Conservation (phyloP, 2,888 invertebrate genomes). For the Bombylius discolor region DNA sequence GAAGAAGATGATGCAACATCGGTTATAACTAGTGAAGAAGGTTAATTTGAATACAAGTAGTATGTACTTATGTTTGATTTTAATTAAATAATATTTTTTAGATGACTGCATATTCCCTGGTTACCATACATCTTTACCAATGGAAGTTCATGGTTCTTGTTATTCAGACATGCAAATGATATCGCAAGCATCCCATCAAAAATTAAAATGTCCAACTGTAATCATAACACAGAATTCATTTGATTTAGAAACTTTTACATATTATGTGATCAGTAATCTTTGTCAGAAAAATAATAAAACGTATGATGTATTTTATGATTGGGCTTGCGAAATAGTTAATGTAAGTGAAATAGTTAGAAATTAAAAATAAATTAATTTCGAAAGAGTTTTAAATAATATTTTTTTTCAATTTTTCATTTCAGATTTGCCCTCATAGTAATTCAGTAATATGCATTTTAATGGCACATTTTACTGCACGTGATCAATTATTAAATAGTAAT, state of each 20-base stretch:
- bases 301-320: slow-evolving; percentile 36
- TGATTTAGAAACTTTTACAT: slow-evolving; percentile 35
- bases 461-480: slow-evolving; percentile 35
- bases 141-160: slow-evolving; percentile 37
- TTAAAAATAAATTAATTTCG: not conserved
- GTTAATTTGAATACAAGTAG: slow-evolving; percentile 16
- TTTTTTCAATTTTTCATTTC: not conserved
- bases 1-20: slow-evolving; percentile 37
- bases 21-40: slow-evolving; percentile 37
- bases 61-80: not conserved
- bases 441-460: slow-evolving; percentile 31
- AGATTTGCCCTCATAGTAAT: slow-evolving; percentile 32
- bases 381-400: not conserved
- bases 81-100: slow-evolving; percentile 9
- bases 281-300: slow-evolving; percentile 36
- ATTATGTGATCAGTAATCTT: slow-evolving; percentile 34
- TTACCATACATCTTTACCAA: slow-evolving; percentile 34
- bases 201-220: slow-evolving; percentile 31
- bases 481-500: slow-evolving; percentile 23
- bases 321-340: slow-evolving; percentile 35
- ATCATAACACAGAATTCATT: slow-evolving; percentile 36
- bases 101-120: slow-evolving; percentile 38
- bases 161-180: slow-evolving; percentile 39
- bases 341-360: slow-evolving; percentile 16
- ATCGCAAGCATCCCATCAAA: slow-evolving; percentile 33